Evolutionary conservation across 2,888 invertebrate species (phyloP), one percentile per base, ranked within the genome.

Genomic region (Synanthedon andrenaeformis): DNA sequence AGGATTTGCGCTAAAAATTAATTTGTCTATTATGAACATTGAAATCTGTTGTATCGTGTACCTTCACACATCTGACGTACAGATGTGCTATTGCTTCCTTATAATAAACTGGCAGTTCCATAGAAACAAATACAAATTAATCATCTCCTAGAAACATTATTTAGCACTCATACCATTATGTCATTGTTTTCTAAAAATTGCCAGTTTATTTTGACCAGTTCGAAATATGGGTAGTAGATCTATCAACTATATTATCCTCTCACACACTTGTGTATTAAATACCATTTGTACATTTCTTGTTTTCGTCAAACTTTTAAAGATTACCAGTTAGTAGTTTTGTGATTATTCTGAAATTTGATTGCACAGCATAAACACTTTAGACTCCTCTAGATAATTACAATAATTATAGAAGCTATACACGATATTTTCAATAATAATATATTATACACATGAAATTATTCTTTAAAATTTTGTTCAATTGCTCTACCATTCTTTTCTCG

Each of bases 1-100:
- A 94, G 94, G 89, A 85, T 76, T 75, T 82, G 75, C 74, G 82
- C 80, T 80, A 72, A 82, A 76, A 82, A 80, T 79, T 80, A 80
- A 82, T 79, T 82, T 86, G 82, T 81, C 77, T 82, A 72, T 79
- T 80, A 79, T 74, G 73, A 73, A 78, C 69, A 82, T 81, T 79
- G 70, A 77, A 63, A 82, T 81, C 74, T 86, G 78, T 86, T 83
- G 86, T 86, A 70, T 67, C 80, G 85, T 86, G 85, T 81, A 81
- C 79, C 83, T 86, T 80, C 77, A 72, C 76, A 76, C 80, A 78
- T 83, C 86, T 82, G 84, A 82, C 83, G 82, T 79, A 80, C 86
- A 82, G 86, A 82, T 82, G 86, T 82, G 74, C 77, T 80, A 67
- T 74, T 76, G 79, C 81, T 86, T 84, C 73, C 77, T 72, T 76